These are phyloP conservation scores for Acropora yongei DNA, from an alignment of 64 coral and sea anemone genomes.

Conservation along the genomic window DNA sequence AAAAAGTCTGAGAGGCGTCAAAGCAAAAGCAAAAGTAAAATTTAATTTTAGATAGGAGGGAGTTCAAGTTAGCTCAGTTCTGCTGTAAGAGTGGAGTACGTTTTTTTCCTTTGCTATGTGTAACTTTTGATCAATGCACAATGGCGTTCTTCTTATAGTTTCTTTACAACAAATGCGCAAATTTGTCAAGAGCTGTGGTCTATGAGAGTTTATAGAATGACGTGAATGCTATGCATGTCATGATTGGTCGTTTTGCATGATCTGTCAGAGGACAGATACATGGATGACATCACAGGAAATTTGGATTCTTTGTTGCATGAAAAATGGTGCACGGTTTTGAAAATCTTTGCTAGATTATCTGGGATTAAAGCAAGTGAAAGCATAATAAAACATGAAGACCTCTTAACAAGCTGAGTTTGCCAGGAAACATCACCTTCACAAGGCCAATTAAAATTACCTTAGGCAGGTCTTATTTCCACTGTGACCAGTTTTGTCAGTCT, in stretches of 20 bases:
- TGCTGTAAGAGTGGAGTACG: background rate
- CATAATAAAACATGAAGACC: background rate
- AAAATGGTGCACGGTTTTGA: background rate
- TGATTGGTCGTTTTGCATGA: background rate
- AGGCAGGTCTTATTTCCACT: background rate
- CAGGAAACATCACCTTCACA: background rate
- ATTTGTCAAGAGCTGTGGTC: background rate
- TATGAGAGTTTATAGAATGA: background rate
- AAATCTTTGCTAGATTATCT: background rate
- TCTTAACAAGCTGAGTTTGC: background rate
- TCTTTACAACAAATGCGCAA: background rate
- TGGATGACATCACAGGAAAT: background rate
- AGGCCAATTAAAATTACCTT: background rate
- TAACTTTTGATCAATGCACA: background rate
- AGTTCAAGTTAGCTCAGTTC: background rate
- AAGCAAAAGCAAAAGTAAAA: background rate
- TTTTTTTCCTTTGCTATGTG: background rate
- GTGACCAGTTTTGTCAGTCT: background rate
- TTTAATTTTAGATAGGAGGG: background rate
- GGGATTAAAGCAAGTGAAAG: background rate
- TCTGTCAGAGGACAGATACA: background rate
- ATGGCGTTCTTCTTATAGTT: background rate
- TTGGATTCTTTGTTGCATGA: background rate
- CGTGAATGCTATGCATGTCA: background rate
- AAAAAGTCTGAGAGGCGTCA: constrained; percentile 9